Percentiles rank a stretch among this genome's conserved stretches.
These are phyloP conservation scores for Chiridota heheva DNA, from an alignment of 35 echinoderm and acorn worm genomes.

Conservation along the genomic window DNA sequence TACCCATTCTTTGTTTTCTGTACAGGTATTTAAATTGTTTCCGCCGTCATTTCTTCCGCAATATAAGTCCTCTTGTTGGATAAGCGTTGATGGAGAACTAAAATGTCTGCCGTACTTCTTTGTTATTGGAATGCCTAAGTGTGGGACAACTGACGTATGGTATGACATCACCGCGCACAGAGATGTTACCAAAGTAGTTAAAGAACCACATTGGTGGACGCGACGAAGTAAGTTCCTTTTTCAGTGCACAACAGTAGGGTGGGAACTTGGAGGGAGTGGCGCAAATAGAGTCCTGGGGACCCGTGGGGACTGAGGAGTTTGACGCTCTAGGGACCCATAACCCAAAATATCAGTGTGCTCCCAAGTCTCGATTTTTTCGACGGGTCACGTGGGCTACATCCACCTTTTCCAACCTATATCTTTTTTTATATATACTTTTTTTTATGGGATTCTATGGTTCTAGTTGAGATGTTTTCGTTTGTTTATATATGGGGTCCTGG, in stretches of 20 bases:
- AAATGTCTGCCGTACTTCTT: constrained; percentile 70
- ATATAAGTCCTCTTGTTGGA: constrained; percentile 20
- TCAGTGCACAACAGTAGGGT: neutral
- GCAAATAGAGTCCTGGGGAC: no score
- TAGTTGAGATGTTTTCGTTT: no score
- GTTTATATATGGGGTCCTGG: no score
- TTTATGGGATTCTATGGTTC: neutral
- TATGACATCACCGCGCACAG: constrained; percentile 33
- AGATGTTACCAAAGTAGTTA: constrained; percentile 2
- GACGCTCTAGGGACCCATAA: neutral
- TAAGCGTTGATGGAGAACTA: neutral
- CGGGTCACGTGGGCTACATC: neutral
- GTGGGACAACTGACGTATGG: constrained; percentile 75
- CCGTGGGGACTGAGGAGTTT: neutral
- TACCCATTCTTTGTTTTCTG: no score
- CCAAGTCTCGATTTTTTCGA: neutral
- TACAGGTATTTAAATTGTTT: constrained; percentile 12
- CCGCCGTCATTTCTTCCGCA: constrained; percentile 4
- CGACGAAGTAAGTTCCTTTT: constrained; percentile 21
- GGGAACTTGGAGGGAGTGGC: no score
- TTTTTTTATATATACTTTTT: neutral
- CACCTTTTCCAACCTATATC: neutral
- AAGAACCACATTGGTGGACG: constrained; percentile 77
- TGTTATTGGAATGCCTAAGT: constrained; percentile 68
- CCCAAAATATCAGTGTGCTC: neutral